phyloP scores from a whole-genome alignment of 2,797 vertebrate genomes.

The Crocodylus rhombifer region DNA sequence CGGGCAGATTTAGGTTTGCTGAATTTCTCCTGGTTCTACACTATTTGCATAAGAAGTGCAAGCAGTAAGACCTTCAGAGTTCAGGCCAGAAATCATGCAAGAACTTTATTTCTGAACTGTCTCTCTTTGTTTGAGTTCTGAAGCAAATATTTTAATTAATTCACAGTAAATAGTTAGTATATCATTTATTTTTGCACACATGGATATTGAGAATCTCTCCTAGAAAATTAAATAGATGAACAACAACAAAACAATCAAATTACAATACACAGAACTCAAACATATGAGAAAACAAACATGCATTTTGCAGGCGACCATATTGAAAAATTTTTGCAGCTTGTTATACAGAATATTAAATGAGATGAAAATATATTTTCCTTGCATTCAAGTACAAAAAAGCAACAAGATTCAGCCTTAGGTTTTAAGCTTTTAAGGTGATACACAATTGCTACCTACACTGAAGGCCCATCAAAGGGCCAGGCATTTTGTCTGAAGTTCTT shows the following conservation, averaged over 20 bases:
- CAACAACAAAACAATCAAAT: constrained; percentile 25
- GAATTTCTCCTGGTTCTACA: neutral
- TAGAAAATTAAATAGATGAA: constrained; percentile 1
- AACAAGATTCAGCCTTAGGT: constrained; percentile 21
- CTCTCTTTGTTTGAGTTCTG: constrained; percentile 14
- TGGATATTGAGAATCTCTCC: constrained; percentile 6
- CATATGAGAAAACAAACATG: constrained; percentile 9
- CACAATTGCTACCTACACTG: neutral
- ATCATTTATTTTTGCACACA: neutral
- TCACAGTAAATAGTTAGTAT: neutral
- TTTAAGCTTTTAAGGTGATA: neutral
- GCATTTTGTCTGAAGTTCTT: neutral
- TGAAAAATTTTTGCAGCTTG: constrained; percentile 26
- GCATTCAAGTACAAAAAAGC: constrained; percentile 25
- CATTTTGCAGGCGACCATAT: constrained; percentile 19
- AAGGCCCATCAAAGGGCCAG: neutral
- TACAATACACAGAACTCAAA: constrained; percentile 23
- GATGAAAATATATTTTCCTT: neutral
- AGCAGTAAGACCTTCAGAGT: neutral
- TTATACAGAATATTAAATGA: constrained; percentile 28
- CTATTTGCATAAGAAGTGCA: neutral
- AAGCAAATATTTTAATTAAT: constrained; percentile 3
- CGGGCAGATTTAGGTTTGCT: neutral
- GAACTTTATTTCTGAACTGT: neutral
- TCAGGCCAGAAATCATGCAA: neutral